Evolutionary conservation across 2,797 vertebrate genomes (phyloP).

Genomic region (Amblyopsis hoosieri): DNA sequence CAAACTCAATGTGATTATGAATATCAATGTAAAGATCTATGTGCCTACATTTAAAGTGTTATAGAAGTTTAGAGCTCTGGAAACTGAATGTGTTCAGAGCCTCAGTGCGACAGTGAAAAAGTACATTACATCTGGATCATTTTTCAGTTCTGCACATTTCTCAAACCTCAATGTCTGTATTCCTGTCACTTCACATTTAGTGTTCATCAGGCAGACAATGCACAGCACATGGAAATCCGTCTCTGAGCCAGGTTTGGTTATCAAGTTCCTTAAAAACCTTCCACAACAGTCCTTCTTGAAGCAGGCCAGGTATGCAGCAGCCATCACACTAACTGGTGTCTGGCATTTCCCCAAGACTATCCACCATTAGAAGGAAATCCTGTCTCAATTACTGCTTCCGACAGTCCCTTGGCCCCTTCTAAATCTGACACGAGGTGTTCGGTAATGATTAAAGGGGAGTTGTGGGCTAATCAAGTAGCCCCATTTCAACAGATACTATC

Average conservation of each 20-base stretch:
- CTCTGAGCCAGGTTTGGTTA: conserved; percentile 25
- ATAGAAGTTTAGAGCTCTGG: too few relatives aligned
- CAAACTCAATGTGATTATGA: too few relatives aligned
- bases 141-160: not conserved
- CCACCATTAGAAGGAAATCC: conserved; percentile 37
- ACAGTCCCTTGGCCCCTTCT: conserved; percentile 6
- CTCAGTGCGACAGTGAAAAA: too few relatives aligned
- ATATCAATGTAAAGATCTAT: too few relatives aligned
- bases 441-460: conserved; percentile 28
- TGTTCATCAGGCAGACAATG: conserved; percentile 4
- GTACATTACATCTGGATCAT: too few relatives aligned
- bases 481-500: conserved; percentile 10
- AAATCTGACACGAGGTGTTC: conserved; percentile 8
- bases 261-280: conserved; percentile 11
- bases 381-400: conserved; percentile 36
- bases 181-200: conserved; percentile 18
- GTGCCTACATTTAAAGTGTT: too few relatives aligned
- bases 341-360: conserved; percentile 53
- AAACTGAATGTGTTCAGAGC: too few relatives aligned
- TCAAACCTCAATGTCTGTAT: not conserved
- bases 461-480: conserved; percentile 12
- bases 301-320: conserved; percentile 32
- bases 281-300: conserved; percentile 12
- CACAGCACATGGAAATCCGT: not conserved
- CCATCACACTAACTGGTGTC: conserved; percentile 14